Evolutionary conservation across 37 sponge, comb jelly and placozoan species (phyloP), one percentile per base, ranked within the genome.

Genomic region (Axinella damicornis): DNA sequence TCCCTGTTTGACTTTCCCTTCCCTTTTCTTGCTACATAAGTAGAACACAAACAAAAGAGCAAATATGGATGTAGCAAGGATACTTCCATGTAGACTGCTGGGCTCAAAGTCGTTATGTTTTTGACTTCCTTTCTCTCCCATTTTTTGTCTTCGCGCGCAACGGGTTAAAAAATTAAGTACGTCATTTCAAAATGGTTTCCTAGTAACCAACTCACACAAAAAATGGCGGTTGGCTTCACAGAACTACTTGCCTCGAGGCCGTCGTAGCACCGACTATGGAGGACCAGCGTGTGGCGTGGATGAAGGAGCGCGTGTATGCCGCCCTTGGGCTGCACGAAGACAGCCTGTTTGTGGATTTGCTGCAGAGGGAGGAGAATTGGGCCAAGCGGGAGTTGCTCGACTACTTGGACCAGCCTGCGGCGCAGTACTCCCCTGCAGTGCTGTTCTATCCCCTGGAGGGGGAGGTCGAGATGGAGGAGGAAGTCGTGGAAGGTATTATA

Each of bases 211-310:
- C 46, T 52, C 20, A 61, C 18, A 28, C 2, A 65, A 21, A 78
- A 75, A 56, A 75, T 75, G 76, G 76, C 76, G 76, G 76, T 2
- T 16, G 9, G 33, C 46, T 46, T 46, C 9, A 9, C 9, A 12
- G 46, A 9, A 46, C 6, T 9, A 46, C 4, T 9, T 46, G 32
- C 41, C 31, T 68, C 30, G 28, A 32, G 33, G 21, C 28, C 30
- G 20, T 68, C 2, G 35, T 13, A 11, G 35, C 33, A 9, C 36
- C 46, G 16, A 21, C 4, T 37, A 95, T 92, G 97, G 98, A 92
- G 56, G 98, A 98, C 71, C 63, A 76, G 2, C 79, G 98, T 1
- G 74, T 98, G 19, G 72, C 38, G 6, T 98, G 98, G 98, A 89
- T 98, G 55, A 93, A 88, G 72, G 88, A 89, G 30, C 90, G 91